phyloP scores from a whole-genome alignment of 2,888 invertebrate species.

The Branchipolynoe longqiensis region DNA sequence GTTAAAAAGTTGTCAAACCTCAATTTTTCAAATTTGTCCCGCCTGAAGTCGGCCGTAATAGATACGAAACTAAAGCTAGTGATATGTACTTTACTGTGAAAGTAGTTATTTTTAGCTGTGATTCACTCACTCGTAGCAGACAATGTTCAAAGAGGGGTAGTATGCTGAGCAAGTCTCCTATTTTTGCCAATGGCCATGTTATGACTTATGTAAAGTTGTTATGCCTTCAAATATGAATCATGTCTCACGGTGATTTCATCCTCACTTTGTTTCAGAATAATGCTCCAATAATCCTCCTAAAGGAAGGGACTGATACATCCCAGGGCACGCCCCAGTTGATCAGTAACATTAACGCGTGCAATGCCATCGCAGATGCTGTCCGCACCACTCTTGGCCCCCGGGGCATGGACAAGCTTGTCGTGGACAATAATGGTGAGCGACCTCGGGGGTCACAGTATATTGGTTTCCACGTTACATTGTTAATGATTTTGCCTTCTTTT shows the following conservation, averaged over 20 bases:
- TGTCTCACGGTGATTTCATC: no score
- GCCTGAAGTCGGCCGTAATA: no score
- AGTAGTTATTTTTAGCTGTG: no score
- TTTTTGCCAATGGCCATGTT: not conserved
- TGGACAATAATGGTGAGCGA: constrained; percentile 88
- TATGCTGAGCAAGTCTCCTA: not conserved
- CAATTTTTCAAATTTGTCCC: no score
- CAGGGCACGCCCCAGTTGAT: constrained; percentile 98
- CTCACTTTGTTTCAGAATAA: constrained; percentile 87
- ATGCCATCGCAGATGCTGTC: constrained; percentile 95
- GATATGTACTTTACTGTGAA: no score
- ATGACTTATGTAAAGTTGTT: no score
- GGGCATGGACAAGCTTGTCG: constrained; percentile 99
- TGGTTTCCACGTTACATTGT: no score
- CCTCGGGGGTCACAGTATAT: no score
- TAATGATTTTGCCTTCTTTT: no score
- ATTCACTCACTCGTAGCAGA: not conserved
- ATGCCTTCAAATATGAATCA: not conserved
- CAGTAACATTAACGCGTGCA: constrained; percentile 98
- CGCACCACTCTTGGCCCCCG: constrained; percentile 98
- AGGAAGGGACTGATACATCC: constrained; percentile 94
- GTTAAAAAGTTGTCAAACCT: no score
- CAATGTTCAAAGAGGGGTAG: not conserved
- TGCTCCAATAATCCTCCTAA: constrained; percentile 96
- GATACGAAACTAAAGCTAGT: no score